phyloP scores from a whole-genome alignment of 2,888 invertebrate species.

The Fragum sueziense region DNA sequence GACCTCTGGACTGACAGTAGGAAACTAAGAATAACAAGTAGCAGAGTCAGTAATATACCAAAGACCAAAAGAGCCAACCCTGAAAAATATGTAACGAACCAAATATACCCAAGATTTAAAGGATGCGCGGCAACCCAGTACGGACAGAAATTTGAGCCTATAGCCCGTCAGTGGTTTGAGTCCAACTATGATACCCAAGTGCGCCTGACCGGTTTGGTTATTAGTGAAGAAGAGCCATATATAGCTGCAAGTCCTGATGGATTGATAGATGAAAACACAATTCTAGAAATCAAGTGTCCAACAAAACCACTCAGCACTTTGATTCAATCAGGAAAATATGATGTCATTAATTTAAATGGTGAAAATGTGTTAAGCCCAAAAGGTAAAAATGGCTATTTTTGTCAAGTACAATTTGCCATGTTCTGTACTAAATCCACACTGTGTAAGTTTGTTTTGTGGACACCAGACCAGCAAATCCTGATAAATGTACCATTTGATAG shows the following conservation, averaged over 20 bases:
- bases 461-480: background rate
- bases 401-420: constrained; percentile 20
- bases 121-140: constrained; percentile 31
- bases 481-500: constrained; percentile 14
- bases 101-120: constrained; percentile 29
- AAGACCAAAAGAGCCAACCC: constrained; percentile 33
- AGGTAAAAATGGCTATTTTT: constrained; percentile 30
- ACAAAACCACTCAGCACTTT: background rate
- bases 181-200: background rate
- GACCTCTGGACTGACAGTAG: constrained; percentile 28
- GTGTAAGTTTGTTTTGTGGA: constrained; percentile 40
- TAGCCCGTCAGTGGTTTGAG: constrained; percentile 26
- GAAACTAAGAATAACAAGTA: constrained; percentile 28
- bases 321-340: constrained; percentile 33
- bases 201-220: constrained; percentile 3
- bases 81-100: constrained; percentile 28
- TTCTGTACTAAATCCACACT: constrained; percentile 11
- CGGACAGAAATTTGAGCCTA: constrained; percentile 29
- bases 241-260: constrained; percentile 43
- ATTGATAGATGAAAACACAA: constrained; percentile 13
- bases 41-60: constrained; percentile 24
- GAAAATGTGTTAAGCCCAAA: constrained; percentile 2
- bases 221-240: constrained; percentile 14
- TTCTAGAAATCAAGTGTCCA: constrained; percentile 42
- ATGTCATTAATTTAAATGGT: constrained; percentile 11